Evolutionary conservation across 2,888 invertebrate species (phyloP).

Genomic region (Synergus gifuensis): DNA sequence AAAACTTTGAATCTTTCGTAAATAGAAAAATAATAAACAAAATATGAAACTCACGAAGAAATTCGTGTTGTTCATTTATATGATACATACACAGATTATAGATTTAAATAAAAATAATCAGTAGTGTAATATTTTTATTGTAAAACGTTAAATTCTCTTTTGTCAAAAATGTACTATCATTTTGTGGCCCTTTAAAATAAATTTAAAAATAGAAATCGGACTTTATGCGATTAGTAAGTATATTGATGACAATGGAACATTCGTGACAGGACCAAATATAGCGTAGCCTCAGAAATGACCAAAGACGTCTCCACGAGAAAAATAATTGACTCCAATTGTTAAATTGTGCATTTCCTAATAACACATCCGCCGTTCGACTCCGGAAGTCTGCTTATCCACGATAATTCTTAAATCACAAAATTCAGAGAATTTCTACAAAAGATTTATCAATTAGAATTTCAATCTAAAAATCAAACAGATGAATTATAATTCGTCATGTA

Average conservation of each 20-base stretch:
- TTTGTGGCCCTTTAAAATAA: no score
- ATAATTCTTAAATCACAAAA: constrained; percentile 26
- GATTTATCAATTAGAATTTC: not conserved
- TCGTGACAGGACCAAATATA: constrained; percentile 45
- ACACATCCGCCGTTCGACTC: constrained; percentile 57
- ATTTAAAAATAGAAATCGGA: no score
- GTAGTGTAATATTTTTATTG: no score
- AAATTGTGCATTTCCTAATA: constrained; percentile 74
- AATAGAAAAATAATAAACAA: no score
- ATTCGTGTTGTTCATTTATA: not conserved
- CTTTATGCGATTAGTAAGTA: no score
- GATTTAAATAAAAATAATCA: no score
- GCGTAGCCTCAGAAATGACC: constrained; percentile 62
- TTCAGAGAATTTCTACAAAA: not conserved
- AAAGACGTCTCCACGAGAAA: constrained; percentile 67
- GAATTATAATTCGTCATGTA: not conserved
- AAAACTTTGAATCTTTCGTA: no score
- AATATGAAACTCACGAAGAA: no score
- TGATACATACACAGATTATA: no score
- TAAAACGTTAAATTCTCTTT: no score
- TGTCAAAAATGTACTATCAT: no score
- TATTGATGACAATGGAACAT: constrained; percentile 10
- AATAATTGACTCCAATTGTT: constrained; percentile 74
- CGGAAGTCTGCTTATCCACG: constrained; percentile 56
- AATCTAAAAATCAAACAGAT: not conserved